Base-by-base conservation (phyloP, 2,888 invertebrate species). In the Phymatocera aterrima region DNA sequence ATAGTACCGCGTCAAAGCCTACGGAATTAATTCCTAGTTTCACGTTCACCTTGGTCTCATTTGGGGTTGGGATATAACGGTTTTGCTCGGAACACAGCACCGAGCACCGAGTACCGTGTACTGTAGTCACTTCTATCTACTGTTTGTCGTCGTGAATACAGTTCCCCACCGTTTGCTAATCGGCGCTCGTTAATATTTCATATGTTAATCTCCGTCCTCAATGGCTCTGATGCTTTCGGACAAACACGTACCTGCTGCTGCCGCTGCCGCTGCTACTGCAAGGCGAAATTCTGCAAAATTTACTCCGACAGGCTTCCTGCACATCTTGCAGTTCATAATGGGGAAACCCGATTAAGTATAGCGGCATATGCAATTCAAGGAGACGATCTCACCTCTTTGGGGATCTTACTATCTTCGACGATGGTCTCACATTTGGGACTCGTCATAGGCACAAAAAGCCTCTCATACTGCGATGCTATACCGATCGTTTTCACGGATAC, bases 111-210 rank as follows among this genome's bases (percentile, higher is more conserved):
- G 21, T 8, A 57, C 24, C 4, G 1, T 15, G n/a, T n/a, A 51
- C 40, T 8, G 8, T 40, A 8, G 40, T 4, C 40, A 40, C 4
- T 8, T 40, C 51, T 51, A 51, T 4, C n/a, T 51, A 4, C 15
- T 12, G 15, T 51, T 51, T 51, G 51, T 51, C 18, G 15, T 15
- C 12, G 51, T 64, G 37, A 57, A 57, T 57, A 57, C 24, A 57
- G 54, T 57, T 57, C 6, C 24, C 54, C 34, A 24, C 6, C 40
- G 68, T 46, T 46, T 15, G 82, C 82, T 87, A 87, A 87, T 87
- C 85, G 84, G 15, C 28, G 81, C 81, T 78, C 78, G 80, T 87
- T 86, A 86, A 88, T 88, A 87, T 87, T 88, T 87, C 82, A 88
- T 83, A 82, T 80, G 82, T 80, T 83, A 85, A 86, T 86, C 81